These are phyloP conservation scores for Ephestia elutella DNA, from an alignment of 1,140 invertebrate species.

Conservation along the genomic window DNA sequence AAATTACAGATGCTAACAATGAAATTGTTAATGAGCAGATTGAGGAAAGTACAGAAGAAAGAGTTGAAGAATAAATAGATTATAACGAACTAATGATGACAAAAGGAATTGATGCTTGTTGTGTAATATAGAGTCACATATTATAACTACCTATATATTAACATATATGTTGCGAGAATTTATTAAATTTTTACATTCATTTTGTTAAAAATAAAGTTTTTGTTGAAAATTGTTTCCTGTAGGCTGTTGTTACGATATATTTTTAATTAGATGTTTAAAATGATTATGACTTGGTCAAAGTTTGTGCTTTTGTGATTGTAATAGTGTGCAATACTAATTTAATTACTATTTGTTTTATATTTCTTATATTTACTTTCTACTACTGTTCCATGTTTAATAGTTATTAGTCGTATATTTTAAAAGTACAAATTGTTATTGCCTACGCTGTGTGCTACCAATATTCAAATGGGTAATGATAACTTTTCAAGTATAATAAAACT, in stretches of 20 bases:
- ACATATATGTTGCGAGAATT: too few relatives aligned
- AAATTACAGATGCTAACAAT: background rate
- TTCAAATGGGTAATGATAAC: slow-evolving; percentile 49
- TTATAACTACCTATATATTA: too few relatives aligned
- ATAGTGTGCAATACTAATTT: background rate
- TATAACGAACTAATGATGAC: too few relatives aligned
- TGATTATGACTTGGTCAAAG: background rate
- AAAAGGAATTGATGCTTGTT: too few relatives aligned
- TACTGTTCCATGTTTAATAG: too few relatives aligned
- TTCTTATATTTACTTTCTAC: background rate
- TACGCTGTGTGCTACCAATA: background rate
- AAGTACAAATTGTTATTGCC: too few relatives aligned
- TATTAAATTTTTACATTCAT: background rate
- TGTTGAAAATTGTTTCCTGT: too few relatives aligned
- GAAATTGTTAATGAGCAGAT: slow-evolving; percentile 15
- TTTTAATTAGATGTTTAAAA: background rate
- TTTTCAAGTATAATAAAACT: background rate
- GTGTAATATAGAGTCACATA: too few relatives aligned
- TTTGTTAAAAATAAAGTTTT: background rate
- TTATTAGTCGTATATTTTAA: too few relatives aligned
- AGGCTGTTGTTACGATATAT: too few relatives aligned
- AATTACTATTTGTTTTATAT: background rate
- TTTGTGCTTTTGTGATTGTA: slow-evolving; percentile 4
- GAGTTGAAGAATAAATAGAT: slow-evolving; percentile 5
- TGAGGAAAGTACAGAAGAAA: slow-evolving; percentile 12